Evolutionary conservation across 2,113 vertebrate genomes (phyloP), one percentile per base, ranked within the genome.

Genomic region (Hyaena hyaena): DNA sequence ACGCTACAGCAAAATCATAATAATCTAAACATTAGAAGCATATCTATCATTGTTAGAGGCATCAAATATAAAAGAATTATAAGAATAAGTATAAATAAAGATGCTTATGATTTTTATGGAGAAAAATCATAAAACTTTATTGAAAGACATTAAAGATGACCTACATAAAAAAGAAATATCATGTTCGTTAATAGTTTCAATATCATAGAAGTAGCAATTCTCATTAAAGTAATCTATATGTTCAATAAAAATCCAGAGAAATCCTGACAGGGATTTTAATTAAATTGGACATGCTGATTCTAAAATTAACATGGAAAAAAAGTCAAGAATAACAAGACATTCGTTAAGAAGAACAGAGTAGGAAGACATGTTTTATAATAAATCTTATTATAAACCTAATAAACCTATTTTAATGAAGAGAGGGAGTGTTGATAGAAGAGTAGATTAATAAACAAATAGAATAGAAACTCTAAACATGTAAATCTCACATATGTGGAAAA

Each of bases 221-320:
- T 95, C 93, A 90, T 91, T 96, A 95, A 96, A 97, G 93, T 94
- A 82, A 68, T 68, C 63, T 84, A 43, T 88, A 88, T 88, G 11
- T 91, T 94, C 50, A 79, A 33, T 63, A 45, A 89, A 88, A 93
- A 91, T 2, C 23, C 65, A 79, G 88, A 97, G 31, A 90, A 43
- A 84, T 88, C 7, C 58, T 92, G 23, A 85, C 3, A 33, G 16
- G 9, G n/a, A 90, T 71, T 84, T 93, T 61, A 88, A 88, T 95
- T 7, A 96, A 93, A 66, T 76, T 93, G 79, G 26, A 94, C 84
- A 93, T 31, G 24, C 55, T 93, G 26, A 21, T 88, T 97, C 35
- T 79, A 93, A 94, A 81, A 88, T 92, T 96, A 92, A 66, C 61
- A 50, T 69, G 2, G 2, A 3, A 35, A 61, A 88, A 87, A 96